These are phyloP conservation scores for Mico argentatus DNA, from an alignment of 2,797 vertebrate species.

Conservation along the genomic window DNA sequence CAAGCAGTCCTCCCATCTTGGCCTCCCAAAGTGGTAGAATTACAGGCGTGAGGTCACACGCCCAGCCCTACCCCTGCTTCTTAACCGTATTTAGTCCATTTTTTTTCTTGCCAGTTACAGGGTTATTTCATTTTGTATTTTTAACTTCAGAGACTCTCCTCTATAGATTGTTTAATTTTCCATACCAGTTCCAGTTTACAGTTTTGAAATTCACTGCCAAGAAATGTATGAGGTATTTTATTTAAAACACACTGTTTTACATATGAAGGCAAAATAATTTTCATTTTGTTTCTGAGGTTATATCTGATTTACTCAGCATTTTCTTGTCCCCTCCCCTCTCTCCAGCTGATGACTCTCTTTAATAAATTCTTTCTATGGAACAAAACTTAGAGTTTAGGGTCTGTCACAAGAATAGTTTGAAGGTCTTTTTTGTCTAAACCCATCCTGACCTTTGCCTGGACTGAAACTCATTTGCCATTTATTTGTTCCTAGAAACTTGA, in stretches of 20 bases:
- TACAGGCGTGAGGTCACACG: not conserved
- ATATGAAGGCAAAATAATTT: not conserved
- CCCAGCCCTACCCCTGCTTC: not conserved
- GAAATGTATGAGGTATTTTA: not conserved
- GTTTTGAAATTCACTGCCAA: conserved; percentile 16
- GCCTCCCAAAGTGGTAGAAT: not conserved
- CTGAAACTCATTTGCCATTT: not conserved
- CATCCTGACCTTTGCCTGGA: not conserved
- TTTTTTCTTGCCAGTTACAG: not conserved
- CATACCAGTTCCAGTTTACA: not conserved
- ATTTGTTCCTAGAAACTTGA: not conserved
- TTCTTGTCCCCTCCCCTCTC: not conserved
- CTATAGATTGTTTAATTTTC: conserved; percentile 14
- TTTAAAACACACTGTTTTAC: not conserved
- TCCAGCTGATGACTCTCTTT: not conserved
- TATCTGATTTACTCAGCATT: not conserved
- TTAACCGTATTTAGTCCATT: not conserved
- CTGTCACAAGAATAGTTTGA: not conserved
- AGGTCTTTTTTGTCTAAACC: not conserved
- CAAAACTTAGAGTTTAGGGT: not conserved
- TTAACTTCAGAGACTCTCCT: not conserved
- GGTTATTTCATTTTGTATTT: not conserved
- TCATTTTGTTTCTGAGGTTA: not conserved
- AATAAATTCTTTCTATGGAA: not conserved
- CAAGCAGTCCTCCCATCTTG: not conserved